phyloP scores from a whole-genome alignment of 2,797 vertebrate species.

The Alca torda region DNA sequence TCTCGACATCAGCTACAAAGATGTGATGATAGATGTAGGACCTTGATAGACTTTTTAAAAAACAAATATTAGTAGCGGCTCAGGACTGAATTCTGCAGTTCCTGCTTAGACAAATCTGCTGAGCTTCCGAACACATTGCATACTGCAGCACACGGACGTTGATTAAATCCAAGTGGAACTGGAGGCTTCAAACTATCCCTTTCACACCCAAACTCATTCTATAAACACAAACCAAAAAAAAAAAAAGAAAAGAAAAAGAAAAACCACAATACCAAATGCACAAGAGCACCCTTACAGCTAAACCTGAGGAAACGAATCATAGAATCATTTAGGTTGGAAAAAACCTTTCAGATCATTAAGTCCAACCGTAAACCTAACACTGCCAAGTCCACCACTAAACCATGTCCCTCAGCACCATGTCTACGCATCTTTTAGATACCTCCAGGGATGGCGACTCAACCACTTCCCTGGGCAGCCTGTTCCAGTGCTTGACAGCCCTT shows the following conservation, averaged over 20 bases:
- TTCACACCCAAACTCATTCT: background rate
- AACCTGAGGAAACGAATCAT: background rate
- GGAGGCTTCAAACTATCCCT: background rate
- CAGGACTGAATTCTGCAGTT: background rate
- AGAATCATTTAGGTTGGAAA: too few relatives aligned
- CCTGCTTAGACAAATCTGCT: background rate
- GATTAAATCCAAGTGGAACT: background rate
- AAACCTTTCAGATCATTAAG: too few relatives aligned
- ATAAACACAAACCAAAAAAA: background rate
- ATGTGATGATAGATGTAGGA: background rate
- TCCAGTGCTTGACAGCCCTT: too few relatives aligned
- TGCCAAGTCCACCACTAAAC: too few relatives aligned
- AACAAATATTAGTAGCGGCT: background rate
- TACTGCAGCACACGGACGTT: background rate
- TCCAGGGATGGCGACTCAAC: too few relatives aligned
- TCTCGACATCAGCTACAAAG: background rate
- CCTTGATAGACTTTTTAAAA: background rate
- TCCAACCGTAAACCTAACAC: too few relatives aligned
- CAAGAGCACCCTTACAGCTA: background rate
- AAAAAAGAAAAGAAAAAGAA: background rate
- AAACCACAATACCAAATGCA: background rate
- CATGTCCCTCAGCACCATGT: too few relatives aligned
- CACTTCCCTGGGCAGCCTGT: too few relatives aligned
- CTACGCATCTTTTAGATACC: too few relatives aligned
- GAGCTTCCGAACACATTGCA: background rate